These are phyloP conservation scores for Spodoptera litura DNA, from an alignment of 1,140 invertebrate genomes.

Conservation along the genomic window DNA sequence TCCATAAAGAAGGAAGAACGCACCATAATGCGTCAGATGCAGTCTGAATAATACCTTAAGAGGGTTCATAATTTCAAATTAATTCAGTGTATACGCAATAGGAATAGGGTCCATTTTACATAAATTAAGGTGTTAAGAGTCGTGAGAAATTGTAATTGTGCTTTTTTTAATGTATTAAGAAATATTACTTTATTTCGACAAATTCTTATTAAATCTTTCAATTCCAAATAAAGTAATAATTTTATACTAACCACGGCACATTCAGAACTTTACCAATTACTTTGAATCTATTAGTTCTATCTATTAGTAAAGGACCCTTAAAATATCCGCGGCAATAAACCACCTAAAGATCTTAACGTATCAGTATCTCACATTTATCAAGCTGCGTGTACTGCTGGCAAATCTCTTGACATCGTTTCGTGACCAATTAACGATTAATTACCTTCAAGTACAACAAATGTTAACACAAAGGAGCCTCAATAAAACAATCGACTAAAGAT, in stretches of 20 bases:
- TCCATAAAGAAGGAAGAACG: constrained; percentile 61
- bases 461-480: constrained; percentile 15
- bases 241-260: too few species aligned
- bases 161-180: background rate
- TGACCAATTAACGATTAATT: constrained; percentile 22
- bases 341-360: constrained; percentile 2
- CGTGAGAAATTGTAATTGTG: background rate
- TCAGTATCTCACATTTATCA: constrained; percentile 17
- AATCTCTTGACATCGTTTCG: background rate
- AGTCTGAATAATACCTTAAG: constrained; percentile 14
- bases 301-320: background rate
- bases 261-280: too few species aligned
- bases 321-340: background rate
- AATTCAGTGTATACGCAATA: constrained; percentile 19
- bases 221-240: too few species aligned
- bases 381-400: background rate
- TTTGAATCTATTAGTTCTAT: too few species aligned
- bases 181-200: too few species aligned
- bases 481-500: constrained; percentile 24
- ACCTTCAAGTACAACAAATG: background rate
- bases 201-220: too few species aligned
- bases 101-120: background rate
- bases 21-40: constrained; percentile 20
- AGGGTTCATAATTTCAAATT: constrained; percentile 26
- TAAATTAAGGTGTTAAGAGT: constrained; percentile 11